phyloP scores from a whole-genome alignment of 2,888 invertebrate species.

The Mythimna vitellina region DNA sequence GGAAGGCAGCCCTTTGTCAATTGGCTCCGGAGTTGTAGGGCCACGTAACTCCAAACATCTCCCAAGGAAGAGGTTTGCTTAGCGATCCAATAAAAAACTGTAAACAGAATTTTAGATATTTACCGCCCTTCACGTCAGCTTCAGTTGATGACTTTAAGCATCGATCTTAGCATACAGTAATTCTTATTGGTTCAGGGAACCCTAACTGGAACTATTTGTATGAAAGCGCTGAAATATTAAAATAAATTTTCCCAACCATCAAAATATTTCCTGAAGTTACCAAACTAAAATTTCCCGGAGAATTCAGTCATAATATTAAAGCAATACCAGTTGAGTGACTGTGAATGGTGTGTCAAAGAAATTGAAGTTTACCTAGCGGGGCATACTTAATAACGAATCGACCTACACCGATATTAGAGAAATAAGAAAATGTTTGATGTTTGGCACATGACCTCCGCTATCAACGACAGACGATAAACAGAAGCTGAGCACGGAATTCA shows the following conservation, averaged over 20 bases:
- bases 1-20: constrained; percentile 69
- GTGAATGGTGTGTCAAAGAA: constrained; percentile 14
- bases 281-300: constrained; percentile 29
- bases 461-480: constrained; percentile 72
- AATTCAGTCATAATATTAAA: constrained; percentile 27
- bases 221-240: constrained; percentile 24
- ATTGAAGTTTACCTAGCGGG: constrained; percentile 8
- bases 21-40: constrained; percentile 58
- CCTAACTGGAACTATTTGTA: constrained; percentile 30
- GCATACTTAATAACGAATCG: constrained; percentile 35
- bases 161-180: constrained; percentile 17
- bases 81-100: constrained; percentile 51
- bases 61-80: constrained; percentile 53
- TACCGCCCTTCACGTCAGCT: background rate
- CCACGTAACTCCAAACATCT: constrained; percentile 54
- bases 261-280: constrained; percentile 37
- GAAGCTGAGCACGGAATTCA: constrained; percentile 75
- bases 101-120: constrained; percentile 11
- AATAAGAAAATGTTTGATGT: constrained; percentile 67
- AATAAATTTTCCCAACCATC: constrained; percentile 28
- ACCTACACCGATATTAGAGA: constrained; percentile 51
- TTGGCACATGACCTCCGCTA: constrained; percentile 68
- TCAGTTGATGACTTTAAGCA: constrained; percentile 13
- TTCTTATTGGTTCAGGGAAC: constrained; percentile 15
- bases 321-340: constrained; percentile 25